phyloP scores from a whole-genome alignment of 2,888 invertebrate species.

The Agrochola litura region DNA sequence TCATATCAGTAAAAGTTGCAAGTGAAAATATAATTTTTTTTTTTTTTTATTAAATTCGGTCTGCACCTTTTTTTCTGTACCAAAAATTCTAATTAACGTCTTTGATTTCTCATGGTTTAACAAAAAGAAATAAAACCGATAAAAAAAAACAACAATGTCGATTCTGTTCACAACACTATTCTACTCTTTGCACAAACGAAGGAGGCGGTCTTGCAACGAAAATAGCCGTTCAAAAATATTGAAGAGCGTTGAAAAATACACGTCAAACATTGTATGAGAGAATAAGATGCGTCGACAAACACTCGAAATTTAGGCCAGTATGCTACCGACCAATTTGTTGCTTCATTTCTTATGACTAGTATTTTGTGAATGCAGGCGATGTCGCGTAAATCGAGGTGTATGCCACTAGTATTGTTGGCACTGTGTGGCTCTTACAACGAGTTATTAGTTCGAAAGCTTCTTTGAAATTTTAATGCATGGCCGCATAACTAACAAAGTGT shows the following conservation, averaged over 20 bases:
- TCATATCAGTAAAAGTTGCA: not conserved
- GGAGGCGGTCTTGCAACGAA: slow-evolving; percentile 81
- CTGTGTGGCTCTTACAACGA: slow-evolving; percentile 10
- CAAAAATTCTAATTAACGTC: not conserved
- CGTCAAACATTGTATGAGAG: slow-evolving; percentile 84
- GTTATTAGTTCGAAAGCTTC: slow-evolving; percentile 37
- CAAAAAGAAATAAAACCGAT: not conserved
- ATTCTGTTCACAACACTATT: slow-evolving; percentile 5
- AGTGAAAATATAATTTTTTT: too few species aligned
- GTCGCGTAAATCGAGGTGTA: slow-evolving; percentile 32
- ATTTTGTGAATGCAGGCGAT: slow-evolving; percentile 36
- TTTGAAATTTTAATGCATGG: slow-evolving; percentile 39
- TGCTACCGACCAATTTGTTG: slow-evolving; percentile 61
- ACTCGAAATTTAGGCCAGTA: slow-evolving; percentile 80
- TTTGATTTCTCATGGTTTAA: not conserved
- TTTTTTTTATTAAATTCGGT: too few species aligned
- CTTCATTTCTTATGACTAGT: slow-evolving; percentile 61
- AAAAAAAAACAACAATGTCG: not conserved
- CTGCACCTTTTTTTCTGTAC: not conserved
- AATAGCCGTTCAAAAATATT: slow-evolving; percentile 88
- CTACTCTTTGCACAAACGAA: slow-evolving; percentile 79
- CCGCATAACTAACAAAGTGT: slow-evolving; percentile 37
- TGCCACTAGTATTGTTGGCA: slow-evolving; percentile 40
- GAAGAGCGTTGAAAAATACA: slow-evolving; percentile 88
- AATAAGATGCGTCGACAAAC: slow-evolving; percentile 84